These are phyloP conservation scores for Parthenolecanium corni DNA, from an alignment of 2,888 invertebrate species.

Conservation along the genomic window DNA sequence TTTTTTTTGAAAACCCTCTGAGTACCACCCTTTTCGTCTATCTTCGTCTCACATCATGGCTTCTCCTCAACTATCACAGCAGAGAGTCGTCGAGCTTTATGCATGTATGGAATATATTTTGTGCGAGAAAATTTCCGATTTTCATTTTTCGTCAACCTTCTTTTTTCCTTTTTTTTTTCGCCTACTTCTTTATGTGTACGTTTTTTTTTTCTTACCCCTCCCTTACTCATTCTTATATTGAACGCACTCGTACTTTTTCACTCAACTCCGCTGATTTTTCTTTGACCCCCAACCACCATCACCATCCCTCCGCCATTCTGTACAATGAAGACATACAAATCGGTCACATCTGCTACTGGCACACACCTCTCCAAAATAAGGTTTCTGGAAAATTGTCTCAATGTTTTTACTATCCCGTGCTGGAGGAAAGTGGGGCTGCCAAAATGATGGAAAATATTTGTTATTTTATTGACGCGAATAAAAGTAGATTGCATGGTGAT, in stretches of 20 bases:
- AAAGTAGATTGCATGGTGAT: no score
- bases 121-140: neutral
- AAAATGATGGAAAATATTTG: no score
- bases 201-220: neutral
- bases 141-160: neutral
- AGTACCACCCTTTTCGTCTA: no score
- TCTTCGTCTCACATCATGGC: no score
- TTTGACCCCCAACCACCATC: neutral
- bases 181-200: neutral
- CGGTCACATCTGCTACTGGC: constrained; percentile 21
- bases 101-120: neutral
- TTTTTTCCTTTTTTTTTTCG: neutral
- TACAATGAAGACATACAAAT: neutral
- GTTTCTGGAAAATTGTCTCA: neutral
- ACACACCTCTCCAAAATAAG: neutral
- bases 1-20: no score
- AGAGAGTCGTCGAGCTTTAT: neutral
- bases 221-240: neutral
- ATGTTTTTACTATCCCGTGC: no score
- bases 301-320: no score
- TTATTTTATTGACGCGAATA: no score
- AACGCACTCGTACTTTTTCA: neutral
- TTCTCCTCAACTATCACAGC: neutral
- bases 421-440: no score
- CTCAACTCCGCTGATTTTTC: neutral